Evolutionary conservation across 1,140 invertebrate species (phyloP), one percentile per base, ranked within the genome.

Genomic region (Oncopeltus fasciatus): DNA sequence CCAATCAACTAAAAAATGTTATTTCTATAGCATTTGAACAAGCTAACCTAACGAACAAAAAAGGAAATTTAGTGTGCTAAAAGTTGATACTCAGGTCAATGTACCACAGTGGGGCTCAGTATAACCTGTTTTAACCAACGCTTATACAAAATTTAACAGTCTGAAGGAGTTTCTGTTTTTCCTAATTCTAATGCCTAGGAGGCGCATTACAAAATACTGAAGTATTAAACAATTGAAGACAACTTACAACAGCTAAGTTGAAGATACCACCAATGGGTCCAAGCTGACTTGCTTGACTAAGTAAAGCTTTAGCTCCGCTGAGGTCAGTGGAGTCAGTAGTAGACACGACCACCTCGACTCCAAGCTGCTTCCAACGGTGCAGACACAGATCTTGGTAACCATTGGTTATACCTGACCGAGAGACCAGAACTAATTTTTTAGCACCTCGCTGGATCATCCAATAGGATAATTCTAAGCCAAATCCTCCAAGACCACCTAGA

Each of bases 221-320:
- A n/a, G n/a, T n/a, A n/a, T n/a, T n/a, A n/a, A n/a, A n/a, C n/a
- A n/a, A n/a, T n/a, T n/a, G n/a, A n/a, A n/a, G n/a, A n/a, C n/a
- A 49, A 68, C 69, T 75, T 62, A 94, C 90, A 67, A 84, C 90
- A 16, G 95, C 94, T 63, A 98, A 76, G 73, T 98, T 93, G 75
- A 98, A 98, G 51, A 98, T 85, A 62, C 92, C 95, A 57, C 92
- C 95, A 62, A 98, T 81, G 3, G 90, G 84, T 12, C 86, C 90
- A 29, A 87, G 69, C 69, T 81, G 78, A 18, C 75, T 78, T 20
- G 86, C 81, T 68, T 84, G 80, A 31, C 80, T 74, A 18, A 96
- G 70, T 9, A 98, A 74, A 59, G 81, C 74, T 64, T 79, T 78
- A 5, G 90, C 84, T 21, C 89, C 89, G 1, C 75, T 75, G n/a